phyloP scores from a whole-genome alignment of 1,140 invertebrate species.

The Drosophila lini region DNA sequence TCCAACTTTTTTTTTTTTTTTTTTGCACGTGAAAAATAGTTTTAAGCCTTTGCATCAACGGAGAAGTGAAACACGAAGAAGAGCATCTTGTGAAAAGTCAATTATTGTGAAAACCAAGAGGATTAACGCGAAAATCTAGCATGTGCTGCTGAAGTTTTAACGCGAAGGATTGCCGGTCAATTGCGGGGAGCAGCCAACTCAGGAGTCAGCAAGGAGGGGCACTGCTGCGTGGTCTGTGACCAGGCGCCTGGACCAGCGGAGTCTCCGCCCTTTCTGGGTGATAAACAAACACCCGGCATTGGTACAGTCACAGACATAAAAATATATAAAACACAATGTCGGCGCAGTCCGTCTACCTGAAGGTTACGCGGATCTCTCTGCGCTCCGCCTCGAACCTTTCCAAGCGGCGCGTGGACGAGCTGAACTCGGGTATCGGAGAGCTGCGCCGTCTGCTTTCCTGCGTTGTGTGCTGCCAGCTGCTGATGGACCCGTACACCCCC shows the following conservation, averaged over 20 bases:
- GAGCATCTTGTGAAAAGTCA: constrained; percentile 13
- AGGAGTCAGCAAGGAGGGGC: constrained; percentile 1
- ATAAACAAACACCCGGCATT: constrained; percentile 52
- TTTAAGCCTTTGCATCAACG: constrained; percentile 52
- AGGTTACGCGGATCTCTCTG: constrained; percentile 42
- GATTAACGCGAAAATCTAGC: constrained; percentile 15
- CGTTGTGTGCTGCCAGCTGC: constrained; percentile 93
- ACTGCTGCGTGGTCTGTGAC: not conserved
- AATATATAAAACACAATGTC: constrained; percentile 18
- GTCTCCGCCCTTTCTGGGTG: constrained; percentile 16
- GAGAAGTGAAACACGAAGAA: constrained; percentile 58
- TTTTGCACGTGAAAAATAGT: constrained; percentile 73
- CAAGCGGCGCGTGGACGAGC: constrained; percentile 91
- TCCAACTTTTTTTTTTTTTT: constrained; percentile 69
- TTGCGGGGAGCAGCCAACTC: not conserved
- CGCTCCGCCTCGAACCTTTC: constrained; percentile 45
- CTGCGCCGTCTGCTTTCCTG: constrained; percentile 94
- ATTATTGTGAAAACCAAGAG: constrained; percentile 22
- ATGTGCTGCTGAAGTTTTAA: constrained; percentile 2
- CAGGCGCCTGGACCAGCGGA: constrained; percentile 29
- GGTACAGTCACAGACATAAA: constrained; percentile 45
- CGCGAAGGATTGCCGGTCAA: constrained; percentile 9
- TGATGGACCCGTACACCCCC: constrained; percentile 93
- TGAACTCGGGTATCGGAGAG: constrained; percentile 92
- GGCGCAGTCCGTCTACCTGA: constrained; percentile 51